Evolutionary conservation across 2,888 invertebrate genomes (phyloP).

Genomic region (Cheilosia grossa): DNA sequence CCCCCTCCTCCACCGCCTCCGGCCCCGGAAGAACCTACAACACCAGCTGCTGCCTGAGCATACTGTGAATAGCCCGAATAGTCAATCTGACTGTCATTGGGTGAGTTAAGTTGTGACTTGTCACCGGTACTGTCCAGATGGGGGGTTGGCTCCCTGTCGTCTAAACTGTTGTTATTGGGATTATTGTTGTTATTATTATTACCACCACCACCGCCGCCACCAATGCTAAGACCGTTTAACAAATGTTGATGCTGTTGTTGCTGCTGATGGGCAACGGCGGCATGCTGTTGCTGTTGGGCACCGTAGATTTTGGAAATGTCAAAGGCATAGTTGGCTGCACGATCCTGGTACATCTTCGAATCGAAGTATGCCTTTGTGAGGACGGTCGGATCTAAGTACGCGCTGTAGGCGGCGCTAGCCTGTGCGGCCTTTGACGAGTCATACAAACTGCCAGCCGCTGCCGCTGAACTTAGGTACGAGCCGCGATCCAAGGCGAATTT

Average conservation of each 20-base stretch:
- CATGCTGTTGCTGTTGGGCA: constrained; percentile 80
- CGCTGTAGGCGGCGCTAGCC: constrained; percentile 83
- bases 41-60: constrained; percentile 68
- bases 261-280: constrained; percentile 78
- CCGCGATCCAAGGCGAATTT: constrained; percentile 83
- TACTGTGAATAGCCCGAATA: constrained; percentile 81
- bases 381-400: constrained; percentile 83
- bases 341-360: constrained; percentile 83
- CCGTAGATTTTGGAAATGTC: constrained; percentile 83
- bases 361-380: constrained; percentile 83
- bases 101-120: constrained; percentile 81
- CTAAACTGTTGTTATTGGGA: constrained; percentile 78
- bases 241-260: constrained; percentile 82
- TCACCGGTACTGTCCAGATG: constrained; percentile 80
- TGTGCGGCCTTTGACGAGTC: constrained; percentile 80
- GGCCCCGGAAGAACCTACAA: constrained; percentile 47
- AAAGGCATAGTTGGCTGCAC: constrained; percentile 83
- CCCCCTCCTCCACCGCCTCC: constrained; percentile 77
- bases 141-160: constrained; percentile 82
- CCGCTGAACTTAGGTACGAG: constrained; percentile 82
- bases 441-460: constrained; percentile 81
- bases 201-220: constrained; percentile 76
- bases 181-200: constrained; percentile 78
- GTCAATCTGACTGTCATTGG: constrained; percentile 81
- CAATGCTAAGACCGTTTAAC: constrained; percentile 78